Conservation (phyloP, 2,888 invertebrate species). For the Cloeon dipterum region DNA sequence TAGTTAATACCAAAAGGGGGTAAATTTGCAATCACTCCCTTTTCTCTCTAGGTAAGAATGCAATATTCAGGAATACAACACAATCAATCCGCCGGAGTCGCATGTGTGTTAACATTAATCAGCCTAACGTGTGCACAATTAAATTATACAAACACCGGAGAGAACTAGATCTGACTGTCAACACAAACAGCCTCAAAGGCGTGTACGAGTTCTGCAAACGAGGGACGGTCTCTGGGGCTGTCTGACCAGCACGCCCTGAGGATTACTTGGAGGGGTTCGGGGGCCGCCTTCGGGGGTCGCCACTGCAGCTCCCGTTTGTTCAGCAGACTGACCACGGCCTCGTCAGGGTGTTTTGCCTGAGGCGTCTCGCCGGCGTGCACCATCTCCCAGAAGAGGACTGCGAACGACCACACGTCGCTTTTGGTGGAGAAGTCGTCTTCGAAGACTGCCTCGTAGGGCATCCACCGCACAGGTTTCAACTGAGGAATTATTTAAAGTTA, state of each 20-base stretch:
- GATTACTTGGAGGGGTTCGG: conserved; percentile 33
- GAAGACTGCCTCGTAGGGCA: conserved; percentile 68
- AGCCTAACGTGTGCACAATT: too few relatives aligned
- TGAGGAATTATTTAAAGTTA: too few relatives aligned
- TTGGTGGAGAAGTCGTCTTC: conserved; percentile 83
- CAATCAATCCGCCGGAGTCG: too few relatives aligned
- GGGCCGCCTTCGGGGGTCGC: conserved; percentile 36
- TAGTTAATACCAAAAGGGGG: too few relatives aligned
- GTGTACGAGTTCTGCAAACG: conserved; percentile 31
- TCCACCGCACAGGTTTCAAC: conserved; percentile 73
- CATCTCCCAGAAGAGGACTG: conserved; percentile 76
- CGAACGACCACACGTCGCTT: conserved; percentile 82
- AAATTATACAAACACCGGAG: too few relatives aligned
- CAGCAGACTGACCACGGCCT: conserved; percentile 39
- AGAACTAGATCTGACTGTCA: conserved; percentile 1
- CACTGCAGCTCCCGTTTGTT: conserved; percentile 41
- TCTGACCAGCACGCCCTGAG: conserved; percentile 39
- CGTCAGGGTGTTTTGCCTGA: conserved; percentile 50
- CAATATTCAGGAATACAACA: too few relatives aligned
- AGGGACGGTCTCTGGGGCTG: conserved; percentile 42
- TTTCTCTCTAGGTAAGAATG: too few relatives aligned
- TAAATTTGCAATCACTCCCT: too few relatives aligned
- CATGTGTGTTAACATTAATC: too few relatives aligned
- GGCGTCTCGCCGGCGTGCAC: conserved; percentile 57
- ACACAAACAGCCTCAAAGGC: not conserved